Evolutionary conservation across 2,797 vertebrate genomes (phyloP).

Genomic region (Amblyopsis hoosieri): DNA sequence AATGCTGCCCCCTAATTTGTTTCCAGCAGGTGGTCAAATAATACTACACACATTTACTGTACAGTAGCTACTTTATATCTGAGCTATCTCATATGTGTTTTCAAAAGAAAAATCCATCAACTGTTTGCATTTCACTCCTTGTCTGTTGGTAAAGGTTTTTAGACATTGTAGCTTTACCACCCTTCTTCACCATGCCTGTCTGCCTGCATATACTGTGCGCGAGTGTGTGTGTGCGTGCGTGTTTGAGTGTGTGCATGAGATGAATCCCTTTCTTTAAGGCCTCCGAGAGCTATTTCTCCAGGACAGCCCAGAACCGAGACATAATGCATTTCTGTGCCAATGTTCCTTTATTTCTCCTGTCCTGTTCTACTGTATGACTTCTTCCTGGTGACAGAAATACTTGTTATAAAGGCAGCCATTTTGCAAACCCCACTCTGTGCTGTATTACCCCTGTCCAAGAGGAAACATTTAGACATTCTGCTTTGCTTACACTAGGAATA

Average conservation of each 20-base stretch:
- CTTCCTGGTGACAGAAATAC: conserved; percentile 30
- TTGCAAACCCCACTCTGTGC: conserved; percentile 5
- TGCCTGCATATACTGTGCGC: neutral
- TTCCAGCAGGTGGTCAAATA: too few relatives aligned
- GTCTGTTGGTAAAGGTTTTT: neutral
- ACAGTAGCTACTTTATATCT: neutral
- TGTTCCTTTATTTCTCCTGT: conserved; percentile 41
- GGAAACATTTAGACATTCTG: neutral
- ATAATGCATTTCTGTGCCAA: neutral
- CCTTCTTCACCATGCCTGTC: neutral
- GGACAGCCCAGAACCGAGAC: conserved; percentile 16
- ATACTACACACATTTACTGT: too few relatives aligned
- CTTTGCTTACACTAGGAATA: neutral
- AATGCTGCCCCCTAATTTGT: too few relatives aligned
- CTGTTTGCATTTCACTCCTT: neutral
- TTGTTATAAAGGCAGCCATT: conserved; percentile 2
- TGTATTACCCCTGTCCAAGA: conserved; percentile 2
- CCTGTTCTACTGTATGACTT: conserved; percentile 43
- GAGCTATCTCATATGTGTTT: neutral
- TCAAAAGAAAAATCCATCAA: neutral
- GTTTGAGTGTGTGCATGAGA: conserved; percentile 10
- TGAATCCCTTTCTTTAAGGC: conserved; percentile 41
- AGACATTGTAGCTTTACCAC: neutral
- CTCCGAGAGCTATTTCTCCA: conserved; percentile 54
- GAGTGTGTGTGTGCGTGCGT: neutral